These are phyloP conservation scores for Agrochola lota DNA, from an alignment of 2,888 invertebrate genomes.

Conservation along the genomic window DNA sequence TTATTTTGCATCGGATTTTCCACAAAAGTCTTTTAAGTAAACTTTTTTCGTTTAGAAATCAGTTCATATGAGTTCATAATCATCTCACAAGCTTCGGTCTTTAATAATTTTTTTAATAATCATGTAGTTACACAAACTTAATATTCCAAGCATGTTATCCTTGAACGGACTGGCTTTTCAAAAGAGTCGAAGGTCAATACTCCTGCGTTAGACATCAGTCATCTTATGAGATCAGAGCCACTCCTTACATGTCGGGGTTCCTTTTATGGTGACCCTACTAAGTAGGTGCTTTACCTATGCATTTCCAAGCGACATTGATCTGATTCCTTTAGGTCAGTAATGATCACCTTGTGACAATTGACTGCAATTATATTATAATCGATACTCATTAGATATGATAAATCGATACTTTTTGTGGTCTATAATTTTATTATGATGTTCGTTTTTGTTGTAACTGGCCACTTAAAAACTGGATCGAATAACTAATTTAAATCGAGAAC, in stretches of 20 bases:
- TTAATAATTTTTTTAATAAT: slow-evolving; percentile 9
- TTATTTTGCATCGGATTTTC: background rate
- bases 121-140: slow-evolving; percentile 16
- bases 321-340: slow-evolving; percentile 51
- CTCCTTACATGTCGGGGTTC: slow-evolving; percentile 54
- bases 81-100: background rate
- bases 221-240: slow-evolving; percentile 70
- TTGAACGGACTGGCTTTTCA: slow-evolving; percentile 53
- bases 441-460: slow-evolving; percentile 12
- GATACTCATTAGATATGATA: slow-evolving; percentile 25
- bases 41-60: background rate
- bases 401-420: slow-evolving; percentile 28
- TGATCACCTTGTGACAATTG: slow-evolving; percentile 63
- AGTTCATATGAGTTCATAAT: background rate
- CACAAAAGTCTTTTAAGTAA: background rate
- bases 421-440: slow-evolving; percentile 8
- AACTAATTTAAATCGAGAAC: slow-evolving; percentile 29
- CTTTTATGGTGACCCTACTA: slow-evolving; percentile 54
- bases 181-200: slow-evolving; percentile 62
- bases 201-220: slow-evolving; percentile 59
- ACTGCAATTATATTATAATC: slow-evolving; percentile 51
- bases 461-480: slow-evolving; percentile 33
- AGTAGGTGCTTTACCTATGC: slow-evolving; percentile 35
- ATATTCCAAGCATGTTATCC: slow-evolving; percentile 52
- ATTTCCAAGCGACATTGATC: slow-evolving; percentile 61